Evolutionary conservation across 2,888 invertebrate genomes (phyloP), one percentile per base, ranked within the genome.

Genomic region (Tiliacea citrago): DNA sequence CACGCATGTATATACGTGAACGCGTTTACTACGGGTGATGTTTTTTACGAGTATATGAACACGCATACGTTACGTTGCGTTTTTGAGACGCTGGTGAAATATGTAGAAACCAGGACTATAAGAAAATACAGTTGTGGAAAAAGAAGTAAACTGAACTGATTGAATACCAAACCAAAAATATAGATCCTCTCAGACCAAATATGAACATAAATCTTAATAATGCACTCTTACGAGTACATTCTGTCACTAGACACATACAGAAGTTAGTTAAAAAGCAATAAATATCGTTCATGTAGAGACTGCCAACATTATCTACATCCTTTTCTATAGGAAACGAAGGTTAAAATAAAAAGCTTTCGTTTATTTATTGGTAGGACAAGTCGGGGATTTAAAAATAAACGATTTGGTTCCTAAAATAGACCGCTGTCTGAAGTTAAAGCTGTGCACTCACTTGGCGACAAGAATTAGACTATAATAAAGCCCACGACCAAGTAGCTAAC

Each of bases 341-440:
- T 65, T 73, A 73, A 77, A 75, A 81, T 78, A 75, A 82, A 86
- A 84, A 84, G n/a, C 68, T 74, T 76, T 74, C 60, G 68, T 85
- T 62, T 88, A 85, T 87, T 88, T 81, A 86, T 88, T 79, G 73
- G 77, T 83, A 73, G 77, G 78, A 87, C 86, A 84, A 78, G 70
- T 80, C 66, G 58, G 63, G 65, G 74, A 77, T 84, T 68, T 79
- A 81, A 87, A 88, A 88, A 88, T 88, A 88, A 87, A 88, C 77
- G 75, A 80, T 69, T 66, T 62, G 49, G 42, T 61, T 80, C 73
- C 71, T 76, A 76, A 83, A 87, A 84, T 82, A 88, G 86, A 77
- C 58, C 42, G 66, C 9, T 16, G 74, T 58, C 74, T 73, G 72
- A 58, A 75, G 74, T 66, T 69, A 57, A 62, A 79, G 72, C 42